Base-by-base conservation (phyloP, 53 echinoderm and acorn worm species). In the Holothuria scabra region DNA sequence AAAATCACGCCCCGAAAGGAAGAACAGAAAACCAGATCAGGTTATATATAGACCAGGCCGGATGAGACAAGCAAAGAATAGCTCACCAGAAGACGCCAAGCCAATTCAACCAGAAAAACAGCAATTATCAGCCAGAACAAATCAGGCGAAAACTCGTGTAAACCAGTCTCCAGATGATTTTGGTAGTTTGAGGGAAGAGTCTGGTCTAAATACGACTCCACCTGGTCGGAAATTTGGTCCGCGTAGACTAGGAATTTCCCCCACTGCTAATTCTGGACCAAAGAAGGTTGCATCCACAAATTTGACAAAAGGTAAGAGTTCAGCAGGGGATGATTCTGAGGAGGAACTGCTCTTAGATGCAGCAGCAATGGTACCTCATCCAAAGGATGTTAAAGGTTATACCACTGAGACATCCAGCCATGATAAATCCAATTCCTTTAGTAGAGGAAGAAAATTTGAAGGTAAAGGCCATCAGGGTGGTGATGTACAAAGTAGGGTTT, bases 1-100 rank as follows among this genome's bases (percentile, higher is more conserved):
- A 28, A 25, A 25, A 28, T 23, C 63, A 63, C 63, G 63, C 8
- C 63, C 25, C 1, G 76, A 76, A 0, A 76, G 52, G 56, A 84
- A 78, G 57, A 59, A 59, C 41, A 56, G 89, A 25, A 79, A 76
- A 67, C 89, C 89, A 67, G 89, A 89, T 61, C 89, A 89, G 85
- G 79, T 46, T 18, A 79, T 89, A 14, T 89, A 89, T 35, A 67
- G 89, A 55, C 89, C 89, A 10, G 88, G 88, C 21, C 63, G 21
- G 28, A 46, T 57, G 46, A 76, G 70, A 3, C 80, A 66, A 16
- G 60, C 22, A 0, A 84, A 49, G 52, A 65, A 65, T n/a, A 56
- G 76, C 56, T 41, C 84, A 14, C 20, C 84, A 41, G 85, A 79
- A 30, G 88, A 83, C n/a, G 69, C 63, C 64, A 82, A 88, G 59